These are phyloP conservation scores for Sylvia borin DNA, from an alignment of 2,797 vertebrate genomes.

Conservation along the genomic window DNA sequence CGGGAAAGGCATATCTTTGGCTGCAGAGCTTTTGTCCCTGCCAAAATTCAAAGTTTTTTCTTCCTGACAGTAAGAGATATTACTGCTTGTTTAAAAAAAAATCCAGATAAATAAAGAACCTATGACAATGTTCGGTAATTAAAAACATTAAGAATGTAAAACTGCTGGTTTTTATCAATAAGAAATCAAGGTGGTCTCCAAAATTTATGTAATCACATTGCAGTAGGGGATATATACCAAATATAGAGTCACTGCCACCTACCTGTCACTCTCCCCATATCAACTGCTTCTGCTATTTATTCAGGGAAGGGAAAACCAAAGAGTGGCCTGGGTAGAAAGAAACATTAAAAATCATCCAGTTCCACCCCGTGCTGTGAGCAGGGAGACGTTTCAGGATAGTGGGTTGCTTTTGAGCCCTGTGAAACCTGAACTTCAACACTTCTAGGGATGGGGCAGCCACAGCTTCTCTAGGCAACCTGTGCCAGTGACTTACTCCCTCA, in stretches of 20 bases:
- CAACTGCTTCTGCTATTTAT: not conserved
- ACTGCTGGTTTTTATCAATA: accelerated
- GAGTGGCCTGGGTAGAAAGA: not conserved
- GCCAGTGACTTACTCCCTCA: no score
- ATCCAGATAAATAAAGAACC: not conserved
- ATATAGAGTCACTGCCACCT: not conserved
- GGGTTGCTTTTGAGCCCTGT: not conserved
- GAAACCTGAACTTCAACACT: not conserved
- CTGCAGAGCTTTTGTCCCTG: not conserved
- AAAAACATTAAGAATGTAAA: not conserved
- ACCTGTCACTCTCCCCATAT: not conserved
- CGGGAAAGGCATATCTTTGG: not conserved
- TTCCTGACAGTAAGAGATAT: not conserved
- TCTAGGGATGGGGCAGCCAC: not conserved
- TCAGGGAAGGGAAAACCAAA: not conserved
- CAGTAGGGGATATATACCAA: not conserved
- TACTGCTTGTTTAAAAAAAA: not conserved
- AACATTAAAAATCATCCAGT: not conserved
- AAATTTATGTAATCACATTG: not conserved
- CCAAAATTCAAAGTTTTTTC: slow-evolving; percentile 13
- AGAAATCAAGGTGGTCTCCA: not conserved
- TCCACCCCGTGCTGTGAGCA: not conserved
- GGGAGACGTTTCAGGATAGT: not conserved
- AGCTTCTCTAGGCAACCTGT: not conserved
- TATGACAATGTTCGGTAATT: not conserved